Evolutionary conservation across 1,140 invertebrate species (phyloP).

Genomic region (Rhizoglyphus robini): DNA sequence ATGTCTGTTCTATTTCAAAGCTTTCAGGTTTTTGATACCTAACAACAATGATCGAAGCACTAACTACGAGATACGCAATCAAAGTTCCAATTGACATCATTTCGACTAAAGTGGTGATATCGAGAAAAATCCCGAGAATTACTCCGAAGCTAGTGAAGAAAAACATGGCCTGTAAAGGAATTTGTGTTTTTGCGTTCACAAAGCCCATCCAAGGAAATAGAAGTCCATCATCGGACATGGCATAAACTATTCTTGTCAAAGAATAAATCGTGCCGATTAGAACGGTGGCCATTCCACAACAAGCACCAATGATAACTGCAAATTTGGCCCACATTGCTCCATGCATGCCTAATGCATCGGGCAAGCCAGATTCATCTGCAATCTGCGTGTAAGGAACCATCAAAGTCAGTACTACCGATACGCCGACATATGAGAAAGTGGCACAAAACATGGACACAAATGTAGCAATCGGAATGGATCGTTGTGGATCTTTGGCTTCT

Average conservation of each 20-base stretch:
- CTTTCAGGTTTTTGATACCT: constrained; percentile 43
- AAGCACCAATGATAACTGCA: constrained; percentile 66
- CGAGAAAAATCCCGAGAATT: constrained; percentile 65
- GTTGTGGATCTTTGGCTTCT: constrained; percentile 60
- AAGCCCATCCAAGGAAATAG: constrained; percentile 26
- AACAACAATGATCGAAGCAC: constrained; percentile 69
- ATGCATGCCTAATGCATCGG: constrained; percentile 57
- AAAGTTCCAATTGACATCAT: constrained; percentile 93
- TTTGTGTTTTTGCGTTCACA: constrained; percentile 38
- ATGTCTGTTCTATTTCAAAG: not conserved
- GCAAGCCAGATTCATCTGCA: constrained; percentile 60
- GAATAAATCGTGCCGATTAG: constrained; percentile 69
- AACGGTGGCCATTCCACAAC: constrained; percentile 73
- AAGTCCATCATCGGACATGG: constrained; percentile 69
- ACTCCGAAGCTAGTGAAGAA: constrained; percentile 63
- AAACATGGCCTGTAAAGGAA: constrained; percentile 61
- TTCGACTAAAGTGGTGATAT: constrained; percentile 77
- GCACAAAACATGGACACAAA: constrained; percentile 59
- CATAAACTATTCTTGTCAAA: constrained; percentile 65
- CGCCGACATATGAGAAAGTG: constrained; percentile 60
- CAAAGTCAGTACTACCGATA: constrained; percentile 62
- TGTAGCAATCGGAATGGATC: constrained; percentile 66
- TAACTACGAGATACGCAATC: constrained; percentile 79
- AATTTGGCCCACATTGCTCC: constrained; percentile 62
- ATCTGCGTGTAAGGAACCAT: constrained; percentile 62